Evolutionary conservation across 2,888 invertebrate species (phyloP).

Genomic region (Schrankia costaestrigalis): DNA sequence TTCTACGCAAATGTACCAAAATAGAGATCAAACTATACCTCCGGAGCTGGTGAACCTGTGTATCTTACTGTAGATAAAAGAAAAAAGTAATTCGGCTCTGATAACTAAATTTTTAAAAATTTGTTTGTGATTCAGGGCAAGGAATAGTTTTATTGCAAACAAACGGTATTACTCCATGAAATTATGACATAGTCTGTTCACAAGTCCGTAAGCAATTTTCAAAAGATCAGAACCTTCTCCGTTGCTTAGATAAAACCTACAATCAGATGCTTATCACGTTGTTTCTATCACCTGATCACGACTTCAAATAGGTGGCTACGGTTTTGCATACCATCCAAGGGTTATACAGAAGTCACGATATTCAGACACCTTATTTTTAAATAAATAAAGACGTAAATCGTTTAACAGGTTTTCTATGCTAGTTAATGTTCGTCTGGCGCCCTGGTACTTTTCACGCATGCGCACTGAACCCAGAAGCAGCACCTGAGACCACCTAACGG

Average conservation of each 20-base stretch:
- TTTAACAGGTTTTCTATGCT: slow-evolving; percentile 13
- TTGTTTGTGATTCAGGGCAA: no score
- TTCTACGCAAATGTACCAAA: no score
- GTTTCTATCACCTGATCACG: slow-evolving; percentile 35
- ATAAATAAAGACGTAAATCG: slow-evolving; percentile 26
- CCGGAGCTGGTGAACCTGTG: no score
- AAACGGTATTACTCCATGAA: no score
- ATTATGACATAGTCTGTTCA: slow-evolving; percentile 25
- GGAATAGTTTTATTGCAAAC: no score
- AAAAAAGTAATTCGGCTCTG: no score
- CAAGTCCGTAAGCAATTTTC: background rate
- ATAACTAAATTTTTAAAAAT: no score
- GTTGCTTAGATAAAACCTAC: slow-evolving; percentile 17
- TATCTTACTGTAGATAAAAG: no score
- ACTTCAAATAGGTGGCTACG: slow-evolving; percentile 28
- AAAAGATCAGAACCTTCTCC: slow-evolving; percentile 1
- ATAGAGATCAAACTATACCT: no score
- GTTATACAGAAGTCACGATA: slow-evolving; percentile 29
- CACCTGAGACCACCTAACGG: slow-evolving; percentile 45
- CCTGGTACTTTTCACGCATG: slow-evolving; percentile 45
- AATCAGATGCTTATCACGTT: slow-evolving; percentile 32
- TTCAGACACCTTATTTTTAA: slow-evolving; percentile 4
- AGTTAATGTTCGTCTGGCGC: slow-evolving; percentile 21
- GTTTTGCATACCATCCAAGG: slow-evolving; percentile 41
- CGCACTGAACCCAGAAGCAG: slow-evolving; percentile 52